phyloP scores from a whole-genome alignment of 2,797 vertebrate genomes.

The Pristis pectinata region DNA sequence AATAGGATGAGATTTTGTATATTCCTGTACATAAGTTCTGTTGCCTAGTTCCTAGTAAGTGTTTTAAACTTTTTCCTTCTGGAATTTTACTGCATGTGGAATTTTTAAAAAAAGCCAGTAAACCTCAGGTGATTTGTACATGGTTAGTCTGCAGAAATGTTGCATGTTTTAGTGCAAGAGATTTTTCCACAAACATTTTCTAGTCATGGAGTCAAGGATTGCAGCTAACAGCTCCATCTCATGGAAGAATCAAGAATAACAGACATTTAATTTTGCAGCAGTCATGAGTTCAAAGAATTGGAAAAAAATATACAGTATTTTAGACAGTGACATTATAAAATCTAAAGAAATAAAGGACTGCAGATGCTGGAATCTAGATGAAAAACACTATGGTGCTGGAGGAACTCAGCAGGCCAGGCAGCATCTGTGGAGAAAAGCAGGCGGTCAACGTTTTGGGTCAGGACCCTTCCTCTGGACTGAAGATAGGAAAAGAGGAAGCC shows the following conservation, averaged over 20 bases:
- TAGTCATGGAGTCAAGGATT: background rate
- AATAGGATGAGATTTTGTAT: background rate
- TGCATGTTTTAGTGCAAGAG: background rate
- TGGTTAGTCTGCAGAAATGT: background rate
- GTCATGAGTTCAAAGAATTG: background rate
- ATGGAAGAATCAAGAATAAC: conserved; percentile 6
- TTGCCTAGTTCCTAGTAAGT: background rate
- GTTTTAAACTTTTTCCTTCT: background rate
- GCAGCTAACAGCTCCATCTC: conserved; percentile 4
- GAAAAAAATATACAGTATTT: background rate
- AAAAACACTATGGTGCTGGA: no score
- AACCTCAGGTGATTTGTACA: background rate
- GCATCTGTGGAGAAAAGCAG: no score
- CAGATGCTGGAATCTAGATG: no score
- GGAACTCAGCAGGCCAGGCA: no score
- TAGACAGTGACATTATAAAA: no score
- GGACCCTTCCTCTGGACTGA: no score
- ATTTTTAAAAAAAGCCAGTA: background rate
- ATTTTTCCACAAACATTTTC: background rate
- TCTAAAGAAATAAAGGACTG: no score
- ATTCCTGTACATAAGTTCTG: background rate
- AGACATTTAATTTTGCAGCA: background rate
- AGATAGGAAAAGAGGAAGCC: no score
- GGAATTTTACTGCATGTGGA: background rate
- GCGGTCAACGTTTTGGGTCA: no score